Evolutionary conservation across 2,797 vertebrate species (phyloP), one percentile per base, ranked within the genome.

Genomic region (Hozukius guyotensis): DNA sequence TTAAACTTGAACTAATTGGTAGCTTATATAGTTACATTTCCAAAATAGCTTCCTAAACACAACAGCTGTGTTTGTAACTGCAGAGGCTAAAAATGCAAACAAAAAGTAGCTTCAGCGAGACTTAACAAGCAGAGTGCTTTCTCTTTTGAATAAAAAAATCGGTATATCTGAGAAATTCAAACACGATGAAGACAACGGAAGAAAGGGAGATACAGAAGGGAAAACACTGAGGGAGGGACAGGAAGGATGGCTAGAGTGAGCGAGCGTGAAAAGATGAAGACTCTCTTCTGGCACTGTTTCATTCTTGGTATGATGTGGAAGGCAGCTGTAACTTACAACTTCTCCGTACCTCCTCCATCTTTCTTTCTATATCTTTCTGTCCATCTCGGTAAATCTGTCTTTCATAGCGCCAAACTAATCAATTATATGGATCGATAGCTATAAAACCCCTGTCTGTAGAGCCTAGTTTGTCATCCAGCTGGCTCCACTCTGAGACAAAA

Each of bases 371-470:
- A 36, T 78, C 42, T 60, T 60, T 53, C 22, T 62, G 57, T 68
- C 31, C 25, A 53, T 78, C 64, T 69, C 9, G 4, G 27, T 29
- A 34, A 27, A 71, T 74, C 31, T 56, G 36, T 59, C 52, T 76
- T 63, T 82, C 12, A 52, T 55, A 25, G 46, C 6, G 42, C 31
- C 38, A 49, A 78, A 55, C 20, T 16, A 83, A 77, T 83, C 71
- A 75, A 64, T 80, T 56, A n/a, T 20, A 74, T 55, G 57, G 81
- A 81, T 89, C 77, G 36, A 88, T 52, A 69, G 49, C 63, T 29
- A 56, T 61, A 67, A 49, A 72, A 76, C 9, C 55, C 22, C 16
- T 24, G 25, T 77, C 60, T 59, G 22, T 74, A 42, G 49, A 72
- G 38, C 24, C n/a, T 12, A 46, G 25, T 60, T 24, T 65, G 34